These are phyloP conservation scores for Cyprinodon brontotheroides DNA, from an alignment of 2,113 vertebrate species.

Conservation along the genomic window DNA sequence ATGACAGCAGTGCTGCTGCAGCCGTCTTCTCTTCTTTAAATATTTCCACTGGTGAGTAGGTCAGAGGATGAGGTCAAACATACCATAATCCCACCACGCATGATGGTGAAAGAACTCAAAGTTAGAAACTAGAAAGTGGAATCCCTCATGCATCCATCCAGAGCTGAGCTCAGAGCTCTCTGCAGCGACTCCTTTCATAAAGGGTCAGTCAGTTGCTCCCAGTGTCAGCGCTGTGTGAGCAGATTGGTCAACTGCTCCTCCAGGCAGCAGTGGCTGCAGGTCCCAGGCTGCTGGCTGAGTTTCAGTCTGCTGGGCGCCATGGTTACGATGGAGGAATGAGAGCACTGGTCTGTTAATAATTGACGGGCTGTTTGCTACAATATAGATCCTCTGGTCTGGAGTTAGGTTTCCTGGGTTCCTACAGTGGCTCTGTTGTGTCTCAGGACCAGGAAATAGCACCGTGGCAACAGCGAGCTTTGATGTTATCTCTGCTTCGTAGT, in stretches of 20 bases:
- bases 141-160: not conserved
- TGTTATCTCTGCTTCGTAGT: constrained; percentile 23
- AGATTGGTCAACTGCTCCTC: constrained; percentile 54
- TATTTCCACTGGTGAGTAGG: not conserved
- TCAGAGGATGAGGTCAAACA: not conserved
- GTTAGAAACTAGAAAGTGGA: not conserved
- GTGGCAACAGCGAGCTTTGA: constrained; percentile 19
- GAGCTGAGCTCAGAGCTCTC: not conserved
- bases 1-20: not conserved
- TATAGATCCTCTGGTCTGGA: constrained; percentile 41
- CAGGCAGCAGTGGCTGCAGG: constrained; percentile 44
- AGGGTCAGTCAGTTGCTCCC: constrained; percentile 26
- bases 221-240: constrained; percentile 34
- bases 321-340: constrained; percentile 72
- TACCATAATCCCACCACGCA: not conserved
- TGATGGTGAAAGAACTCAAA: not conserved
- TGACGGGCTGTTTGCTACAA: constrained; percentile 68
- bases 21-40: constrained; percentile 4
- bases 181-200: not conserved
- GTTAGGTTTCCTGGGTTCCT: constrained; percentile 59
- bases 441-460: constrained; percentile 30
- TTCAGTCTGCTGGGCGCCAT: constrained; percentile 64
- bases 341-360: constrained; percentile 76
- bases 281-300: constrained; percentile 58
- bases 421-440: constrained; percentile 22